Conservation (phyloP, 2,113 vertebrate genomes). For the Ellobius talpinus region DNA sequence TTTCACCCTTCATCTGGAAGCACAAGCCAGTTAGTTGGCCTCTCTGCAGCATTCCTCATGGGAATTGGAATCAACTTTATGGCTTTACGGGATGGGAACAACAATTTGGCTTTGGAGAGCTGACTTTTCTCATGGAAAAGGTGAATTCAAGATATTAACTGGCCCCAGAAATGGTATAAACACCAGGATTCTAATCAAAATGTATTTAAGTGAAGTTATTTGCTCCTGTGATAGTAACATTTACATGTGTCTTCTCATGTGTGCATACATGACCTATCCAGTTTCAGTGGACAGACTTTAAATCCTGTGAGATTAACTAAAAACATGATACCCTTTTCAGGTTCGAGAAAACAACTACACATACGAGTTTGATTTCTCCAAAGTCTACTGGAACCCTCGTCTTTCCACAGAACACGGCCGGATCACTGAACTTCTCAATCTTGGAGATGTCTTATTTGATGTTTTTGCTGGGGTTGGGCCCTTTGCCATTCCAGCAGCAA, state of each 20-base stretch:
- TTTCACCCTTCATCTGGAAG: constrained; percentile 61
- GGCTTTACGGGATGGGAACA: constrained; percentile 48
- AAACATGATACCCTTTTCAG: constrained; percentile 85
- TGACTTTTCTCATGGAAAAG: constrained; percentile 50
- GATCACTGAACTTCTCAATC: constrained; percentile 88
- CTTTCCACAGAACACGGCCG: constrained; percentile 95
- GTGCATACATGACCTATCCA: not conserved
- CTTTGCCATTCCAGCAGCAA: constrained; percentile 94
- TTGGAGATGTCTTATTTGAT: constrained; percentile 92
- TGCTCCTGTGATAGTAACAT: constrained; percentile 33
- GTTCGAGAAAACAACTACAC: constrained; percentile 94
- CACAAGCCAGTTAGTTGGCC: constrained; percentile 34
- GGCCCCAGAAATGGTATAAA: not conserved
- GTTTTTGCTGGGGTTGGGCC: constrained; percentile 97
- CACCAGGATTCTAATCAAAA: not conserved
- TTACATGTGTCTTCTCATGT: not conserved
- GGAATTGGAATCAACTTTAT: constrained; percentile 38
- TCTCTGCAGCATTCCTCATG: constrained; percentile 63
- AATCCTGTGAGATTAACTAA: constrained; percentile 47
- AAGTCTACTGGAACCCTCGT: constrained; percentile 98
- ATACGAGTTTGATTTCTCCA: constrained; percentile 97
- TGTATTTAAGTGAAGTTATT: constrained; percentile 55
- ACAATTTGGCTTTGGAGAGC: constrained; percentile 31
- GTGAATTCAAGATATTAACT: constrained; percentile 6
- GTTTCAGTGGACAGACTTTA: constrained; percentile 16